Evolutionary conservation across 2,797 vertebrate species (phyloP).

Genomic region (Tragopan temminckii): DNA sequence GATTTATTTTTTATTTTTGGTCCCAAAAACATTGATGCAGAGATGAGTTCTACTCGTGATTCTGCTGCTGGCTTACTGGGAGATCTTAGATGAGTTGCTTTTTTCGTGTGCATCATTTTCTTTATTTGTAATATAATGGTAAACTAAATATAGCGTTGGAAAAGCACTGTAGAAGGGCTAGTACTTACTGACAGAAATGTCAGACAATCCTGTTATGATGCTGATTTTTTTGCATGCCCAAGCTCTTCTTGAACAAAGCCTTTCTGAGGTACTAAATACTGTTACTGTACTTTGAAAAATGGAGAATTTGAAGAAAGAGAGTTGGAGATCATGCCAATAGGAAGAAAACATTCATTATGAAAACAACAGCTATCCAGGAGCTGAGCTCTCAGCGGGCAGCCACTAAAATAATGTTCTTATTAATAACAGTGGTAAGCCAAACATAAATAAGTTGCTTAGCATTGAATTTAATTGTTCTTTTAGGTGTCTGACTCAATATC

Average conservation of each 20-base stretch:
- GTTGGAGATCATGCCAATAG: conserved; percentile 5
- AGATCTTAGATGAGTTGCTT: not conserved
- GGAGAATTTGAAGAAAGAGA: not conserved
- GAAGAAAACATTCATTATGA: conserved; percentile 62
- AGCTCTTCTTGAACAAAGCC: not conserved
- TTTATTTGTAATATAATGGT: not conserved
- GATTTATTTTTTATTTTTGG: not conserved
- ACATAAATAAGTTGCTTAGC: conserved; percentile 71
- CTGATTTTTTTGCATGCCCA: not conserved
- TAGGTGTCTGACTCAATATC: conserved; percentile 62
- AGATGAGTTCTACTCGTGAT: not conserved
- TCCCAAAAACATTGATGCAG: not conserved
- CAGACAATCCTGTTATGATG: not conserved
- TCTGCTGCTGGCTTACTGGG: not conserved
- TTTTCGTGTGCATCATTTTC: not conserved
- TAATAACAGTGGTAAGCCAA: conserved; percentile 57
- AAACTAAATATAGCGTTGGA: not conserved
- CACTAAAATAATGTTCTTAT: conserved; percentile 57
- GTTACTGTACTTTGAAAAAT: conserved; percentile 18
- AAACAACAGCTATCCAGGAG: conserved; percentile 47
- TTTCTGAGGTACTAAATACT: not conserved
- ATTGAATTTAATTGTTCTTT: conserved; percentile 71
- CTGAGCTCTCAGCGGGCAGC: conserved; percentile 42
- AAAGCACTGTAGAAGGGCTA: not conserved
- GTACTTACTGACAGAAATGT: not conserved